Conservation (phyloP, 1,140 invertebrate species). For the Cryptotermes secundus region DNA sequence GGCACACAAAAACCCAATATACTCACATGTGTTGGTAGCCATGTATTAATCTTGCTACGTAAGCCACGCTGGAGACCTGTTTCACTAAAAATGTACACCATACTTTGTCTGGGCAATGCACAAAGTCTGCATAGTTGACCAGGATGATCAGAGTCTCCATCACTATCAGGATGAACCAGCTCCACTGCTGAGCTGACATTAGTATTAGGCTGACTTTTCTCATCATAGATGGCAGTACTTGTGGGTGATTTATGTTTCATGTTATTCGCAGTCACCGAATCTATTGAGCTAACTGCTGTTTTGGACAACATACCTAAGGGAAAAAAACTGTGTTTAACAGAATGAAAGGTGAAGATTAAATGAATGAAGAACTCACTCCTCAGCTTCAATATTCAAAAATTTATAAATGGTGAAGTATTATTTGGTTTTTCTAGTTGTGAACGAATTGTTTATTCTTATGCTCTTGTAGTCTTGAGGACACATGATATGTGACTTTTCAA, state of each 20-base stretch:
- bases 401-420: no score
- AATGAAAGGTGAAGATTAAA: background rate
- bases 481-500: no score
- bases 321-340: background rate
- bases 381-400: no score
- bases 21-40: constrained; percentile 25
- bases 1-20: background rate
- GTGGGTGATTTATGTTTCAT: background rate
- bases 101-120: background rate
- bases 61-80: background rate
- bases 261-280: background rate
- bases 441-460: no score
- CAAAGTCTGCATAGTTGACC: constrained; percentile 16
- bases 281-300: background rate
- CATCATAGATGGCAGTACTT: background rate
- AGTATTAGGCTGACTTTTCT: background rate
- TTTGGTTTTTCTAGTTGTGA: no score
- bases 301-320: background rate
- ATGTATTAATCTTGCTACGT: constrained; percentile 21
- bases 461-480: no score
- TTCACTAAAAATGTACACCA: constrained; percentile 23
- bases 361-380: no score
- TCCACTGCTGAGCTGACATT: background rate
- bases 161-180: background rate
- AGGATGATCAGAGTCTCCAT: background rate